These are phyloP conservation scores for Grantiella picta DNA, from an alignment of 2,113 vertebrate genomes.

Conservation along the genomic window DNA sequence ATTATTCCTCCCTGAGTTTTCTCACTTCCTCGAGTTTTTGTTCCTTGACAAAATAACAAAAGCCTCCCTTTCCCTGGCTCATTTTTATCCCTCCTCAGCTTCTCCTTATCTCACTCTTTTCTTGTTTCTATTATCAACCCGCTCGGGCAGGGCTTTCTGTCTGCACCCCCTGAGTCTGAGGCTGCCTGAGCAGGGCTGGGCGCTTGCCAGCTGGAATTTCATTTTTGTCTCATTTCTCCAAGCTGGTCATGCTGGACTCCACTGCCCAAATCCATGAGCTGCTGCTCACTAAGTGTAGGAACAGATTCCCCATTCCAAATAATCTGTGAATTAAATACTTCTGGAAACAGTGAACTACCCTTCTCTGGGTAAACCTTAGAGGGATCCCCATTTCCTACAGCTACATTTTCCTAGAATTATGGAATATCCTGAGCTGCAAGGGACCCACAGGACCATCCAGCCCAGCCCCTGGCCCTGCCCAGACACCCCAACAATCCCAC, in stretches of 20 bases:
- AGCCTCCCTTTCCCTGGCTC: neutral
- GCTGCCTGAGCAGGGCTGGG: neutral
- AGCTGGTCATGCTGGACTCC: neutral
- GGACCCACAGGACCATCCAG: fast-evolving
- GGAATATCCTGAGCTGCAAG: fast-evolving
- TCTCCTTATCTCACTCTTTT: constrained; percentile 21
- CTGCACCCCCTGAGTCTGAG: neutral
- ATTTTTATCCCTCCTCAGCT: constrained; percentile 40
- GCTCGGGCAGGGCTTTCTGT: neutral
- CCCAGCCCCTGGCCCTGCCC: fast-evolving
- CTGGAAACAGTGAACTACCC: neutral
- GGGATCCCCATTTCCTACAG: neutral
- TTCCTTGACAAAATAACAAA: constrained; percentile 52
- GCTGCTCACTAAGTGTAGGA: neutral
- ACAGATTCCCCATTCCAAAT: neutral
- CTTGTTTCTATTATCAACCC: neutral
- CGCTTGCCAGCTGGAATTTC: neutral
- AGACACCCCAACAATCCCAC: neutral
- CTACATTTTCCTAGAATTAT: neutral
- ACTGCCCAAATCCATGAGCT: neutral
- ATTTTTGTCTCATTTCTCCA: neutral
- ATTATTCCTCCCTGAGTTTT: neutral
- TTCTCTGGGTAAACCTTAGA: neutral
- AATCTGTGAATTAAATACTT: neutral
- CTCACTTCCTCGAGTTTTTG: constrained; percentile 15